phyloP scores from a whole-genome alignment of 2,888 invertebrate genomes.

The Lysandra coridon region DNA sequence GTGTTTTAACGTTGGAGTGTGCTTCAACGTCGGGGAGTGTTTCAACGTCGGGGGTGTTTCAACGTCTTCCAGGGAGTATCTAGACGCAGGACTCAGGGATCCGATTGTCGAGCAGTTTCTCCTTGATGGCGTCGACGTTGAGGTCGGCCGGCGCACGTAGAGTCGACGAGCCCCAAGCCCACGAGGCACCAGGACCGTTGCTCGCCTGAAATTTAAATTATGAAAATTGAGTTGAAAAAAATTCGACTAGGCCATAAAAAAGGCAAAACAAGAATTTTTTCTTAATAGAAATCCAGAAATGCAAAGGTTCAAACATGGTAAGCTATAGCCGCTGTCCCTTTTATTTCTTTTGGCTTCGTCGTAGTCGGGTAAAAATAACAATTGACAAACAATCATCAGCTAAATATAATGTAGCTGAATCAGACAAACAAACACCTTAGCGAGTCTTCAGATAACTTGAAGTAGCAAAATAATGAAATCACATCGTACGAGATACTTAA shows the following conservation, averaged over 20 bases:
- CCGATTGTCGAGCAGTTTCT: slow-evolving; percentile 91
- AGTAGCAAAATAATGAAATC: no score
- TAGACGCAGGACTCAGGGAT: slow-evolving; percentile 94
- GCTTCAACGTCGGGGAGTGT: neutral
- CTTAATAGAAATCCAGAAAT: no score
- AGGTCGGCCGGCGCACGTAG: slow-evolving; percentile 73
- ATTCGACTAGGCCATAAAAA: neutral
- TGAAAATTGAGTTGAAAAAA: neutral
- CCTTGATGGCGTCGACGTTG: slow-evolving; percentile 93
- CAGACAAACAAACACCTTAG: no score
- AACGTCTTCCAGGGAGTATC: neutral
- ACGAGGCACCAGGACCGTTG: slow-evolving; percentile 75
- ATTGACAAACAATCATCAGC: no score
- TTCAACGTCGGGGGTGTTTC: neutral
- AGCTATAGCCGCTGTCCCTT: no score
- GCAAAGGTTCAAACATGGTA: no score
- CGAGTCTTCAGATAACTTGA: no score
- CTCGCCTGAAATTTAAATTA: slow-evolving; percentile 62
- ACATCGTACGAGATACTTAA: no score
- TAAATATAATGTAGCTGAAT: no score
- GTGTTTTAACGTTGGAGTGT: neutral
- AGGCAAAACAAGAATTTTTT: neutral
- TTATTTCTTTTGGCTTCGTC: no score
- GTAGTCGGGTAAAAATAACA: no score
- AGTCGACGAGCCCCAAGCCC: slow-evolving; percentile 80